These are phyloP conservation scores for Mechanitis mazaeus DNA, from an alignment of 2,888 invertebrate genomes.

Conservation along the genomic window DNA sequence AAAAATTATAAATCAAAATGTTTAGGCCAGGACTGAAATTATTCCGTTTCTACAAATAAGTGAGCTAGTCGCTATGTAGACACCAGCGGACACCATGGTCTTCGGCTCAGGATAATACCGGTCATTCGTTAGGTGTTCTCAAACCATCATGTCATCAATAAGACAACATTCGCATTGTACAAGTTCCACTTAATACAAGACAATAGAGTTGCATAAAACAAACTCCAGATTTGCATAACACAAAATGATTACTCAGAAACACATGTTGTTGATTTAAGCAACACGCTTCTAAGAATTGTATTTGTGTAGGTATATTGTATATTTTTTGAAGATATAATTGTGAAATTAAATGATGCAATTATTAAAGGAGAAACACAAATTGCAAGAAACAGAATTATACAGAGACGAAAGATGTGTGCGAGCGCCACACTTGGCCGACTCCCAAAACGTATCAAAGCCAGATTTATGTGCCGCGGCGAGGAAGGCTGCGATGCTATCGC, in stretches of 20 bases:
- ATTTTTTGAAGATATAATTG: not conserved
- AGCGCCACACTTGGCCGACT: constrained; percentile 58
- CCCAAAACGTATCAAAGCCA: constrained; percentile 74
- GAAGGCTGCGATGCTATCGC: constrained; percentile 68
- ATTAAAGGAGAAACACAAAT: not conserved
- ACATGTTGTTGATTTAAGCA: constrained; percentile 1
- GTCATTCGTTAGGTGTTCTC: constrained; percentile 27
- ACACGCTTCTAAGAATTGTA: not conserved
- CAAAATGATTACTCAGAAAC: not conserved
- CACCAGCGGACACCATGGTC: constrained; percentile 27
- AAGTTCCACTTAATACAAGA: constrained; percentile 20
- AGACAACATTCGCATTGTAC: constrained; percentile 27
- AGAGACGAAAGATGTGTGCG: constrained; percentile 23
- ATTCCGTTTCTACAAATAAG: constrained; percentile 17
- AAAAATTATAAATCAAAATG: constrained; percentile 4
- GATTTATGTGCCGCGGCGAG: constrained; percentile 69
- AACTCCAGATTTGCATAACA: constrained; percentile 18
- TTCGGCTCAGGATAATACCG: constrained; percentile 22
- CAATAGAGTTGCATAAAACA: constrained; percentile 21
- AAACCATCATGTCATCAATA: constrained; percentile 25
- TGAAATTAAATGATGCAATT: not conserved
- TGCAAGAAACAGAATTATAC: constrained; percentile 20
- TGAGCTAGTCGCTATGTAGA: constrained; percentile 8
- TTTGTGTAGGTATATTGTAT: not conserved
- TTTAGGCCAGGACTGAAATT: constrained; percentile 14